phyloP scores from a whole-genome alignment of 2,797 vertebrate genomes.

The Vultur gryphus region DNA sequence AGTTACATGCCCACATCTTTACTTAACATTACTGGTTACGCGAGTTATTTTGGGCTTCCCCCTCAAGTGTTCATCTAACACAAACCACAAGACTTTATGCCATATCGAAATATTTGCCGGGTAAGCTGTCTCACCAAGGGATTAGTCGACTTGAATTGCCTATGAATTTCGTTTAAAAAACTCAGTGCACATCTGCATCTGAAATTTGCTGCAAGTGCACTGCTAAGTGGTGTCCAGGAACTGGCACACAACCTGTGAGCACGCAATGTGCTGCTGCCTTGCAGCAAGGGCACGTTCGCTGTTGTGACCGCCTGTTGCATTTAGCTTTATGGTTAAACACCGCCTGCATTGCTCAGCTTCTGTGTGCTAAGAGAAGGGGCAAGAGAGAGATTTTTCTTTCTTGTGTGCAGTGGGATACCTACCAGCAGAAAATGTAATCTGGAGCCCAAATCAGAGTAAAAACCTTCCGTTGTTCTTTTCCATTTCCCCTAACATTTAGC shows the following conservation, averaged over 20 bases:
- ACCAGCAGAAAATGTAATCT: background rate
- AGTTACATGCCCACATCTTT: background rate
- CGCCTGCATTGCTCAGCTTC: background rate
- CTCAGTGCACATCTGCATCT: background rate
- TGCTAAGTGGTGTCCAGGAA: background rate
- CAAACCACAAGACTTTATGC: fast-evolving
- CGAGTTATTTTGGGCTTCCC: background rate
- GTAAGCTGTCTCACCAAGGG: background rate
- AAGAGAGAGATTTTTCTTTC: background rate
- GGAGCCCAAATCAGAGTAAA: background rate
- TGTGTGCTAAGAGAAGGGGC: background rate
- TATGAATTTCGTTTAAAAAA: background rate
- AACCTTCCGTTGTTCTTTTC: background rate
- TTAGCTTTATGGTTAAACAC: background rate
- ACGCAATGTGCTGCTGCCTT: background rate
- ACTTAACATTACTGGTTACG: background rate
- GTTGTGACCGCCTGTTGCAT: background rate
- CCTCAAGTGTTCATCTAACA: background rate
- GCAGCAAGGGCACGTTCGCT: fast-evolving
- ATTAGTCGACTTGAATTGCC: background rate
- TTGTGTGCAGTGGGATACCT: background rate
- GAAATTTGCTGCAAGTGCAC: background rate
- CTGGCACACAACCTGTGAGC: too few relatives aligned
- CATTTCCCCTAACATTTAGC: background rate
- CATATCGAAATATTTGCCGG: fast-evolving